phyloP scores from a whole-genome alignment of 2,113 vertebrate genomes.

The Piprites chloris region DNA sequence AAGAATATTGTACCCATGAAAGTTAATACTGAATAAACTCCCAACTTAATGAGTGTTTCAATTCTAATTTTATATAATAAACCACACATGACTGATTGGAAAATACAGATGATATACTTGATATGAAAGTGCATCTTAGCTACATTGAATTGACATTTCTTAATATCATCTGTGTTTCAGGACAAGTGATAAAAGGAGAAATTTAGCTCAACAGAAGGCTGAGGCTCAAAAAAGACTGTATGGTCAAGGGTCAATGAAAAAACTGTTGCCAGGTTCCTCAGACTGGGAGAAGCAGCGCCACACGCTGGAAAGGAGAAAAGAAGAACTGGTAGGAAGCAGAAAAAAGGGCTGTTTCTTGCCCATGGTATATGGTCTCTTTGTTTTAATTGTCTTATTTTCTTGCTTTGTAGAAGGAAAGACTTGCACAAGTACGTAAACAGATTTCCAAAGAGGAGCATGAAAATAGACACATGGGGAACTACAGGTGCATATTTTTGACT shows the following conservation, averaged over 20 bases:
- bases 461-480: slow-evolving; percentile 95
- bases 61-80: neutral
- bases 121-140: neutral
- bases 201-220: slow-evolving; percentile 95
- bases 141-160: neutral
- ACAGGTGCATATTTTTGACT: slow-evolving; percentile 80
- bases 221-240: slow-evolving; percentile 94
- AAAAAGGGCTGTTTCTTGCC: neutral
- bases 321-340: slow-evolving; percentile 85
- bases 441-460: slow-evolving; percentile 93
- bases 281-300: slow-evolving; percentile 95
- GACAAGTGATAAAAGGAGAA: slow-evolving; percentile 94
- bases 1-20: neutral
- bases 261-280: slow-evolving; percentile 86
- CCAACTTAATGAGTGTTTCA: neutral
- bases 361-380: neutral
- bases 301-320: slow-evolving; percentile 87
- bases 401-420: slow-evolving; percentile 89
- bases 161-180: slow-evolving; percentile 69
- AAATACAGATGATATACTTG: neutral
- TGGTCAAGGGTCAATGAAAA: slow-evolving; percentile 89
- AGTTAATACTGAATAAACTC: neutral
- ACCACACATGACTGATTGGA: neutral
- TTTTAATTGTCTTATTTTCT: slow-evolving; percentile 54
- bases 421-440: slow-evolving; percentile 94